These are phyloP conservation scores for Gallinago undulata DNA, from an alignment of 2,113 vertebrate species.

Conservation along the genomic window DNA sequence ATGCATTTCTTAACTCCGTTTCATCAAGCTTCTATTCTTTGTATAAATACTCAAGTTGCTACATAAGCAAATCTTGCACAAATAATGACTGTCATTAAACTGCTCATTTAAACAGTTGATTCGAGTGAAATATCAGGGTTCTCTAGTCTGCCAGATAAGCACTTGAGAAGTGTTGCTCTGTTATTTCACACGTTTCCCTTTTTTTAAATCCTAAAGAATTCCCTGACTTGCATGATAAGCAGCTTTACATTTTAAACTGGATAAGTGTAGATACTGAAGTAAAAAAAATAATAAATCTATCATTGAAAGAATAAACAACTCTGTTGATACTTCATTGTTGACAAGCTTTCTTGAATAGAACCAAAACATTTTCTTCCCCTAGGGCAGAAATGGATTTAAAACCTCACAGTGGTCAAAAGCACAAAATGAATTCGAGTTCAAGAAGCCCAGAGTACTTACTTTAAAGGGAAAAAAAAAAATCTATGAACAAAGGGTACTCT, in stretches of 20 bases:
- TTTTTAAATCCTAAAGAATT: slow-evolving; percentile 29
- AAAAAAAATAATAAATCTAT: background rate
- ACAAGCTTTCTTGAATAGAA: background rate
- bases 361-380: slow-evolving; percentile 21
- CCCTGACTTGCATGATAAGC: slow-evolving; percentile 12
- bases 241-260: slow-evolving; percentile 57
- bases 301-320: slow-evolving; percentile 20
- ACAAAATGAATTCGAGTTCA: background rate
- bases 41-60: slow-evolving; percentile 41
- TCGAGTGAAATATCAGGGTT: slow-evolving; percentile 42
- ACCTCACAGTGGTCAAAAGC: background rate
- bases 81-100: slow-evolving; percentile 59
- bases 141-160: slow-evolving; percentile 48
- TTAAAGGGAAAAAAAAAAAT: slow-evolving; percentile 23
- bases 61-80: slow-evolving; percentile 45
- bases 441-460: background rate
- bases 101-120: slow-evolving; percentile 50
- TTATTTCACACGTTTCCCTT: slow-evolving; percentile 34
- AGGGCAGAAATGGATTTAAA: slow-evolving; percentile 34
- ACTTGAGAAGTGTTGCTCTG: slow-evolving; percentile 13
- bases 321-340: background rate
- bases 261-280: background rate
- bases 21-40: slow-evolving; percentile 65
- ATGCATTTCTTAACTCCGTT: slow-evolving; percentile 47
- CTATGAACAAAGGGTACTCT: background rate